Evolutionary conservation across 2,113 vertebrate species (phyloP).

Genomic region (Nesoenas mayeri): DNA sequence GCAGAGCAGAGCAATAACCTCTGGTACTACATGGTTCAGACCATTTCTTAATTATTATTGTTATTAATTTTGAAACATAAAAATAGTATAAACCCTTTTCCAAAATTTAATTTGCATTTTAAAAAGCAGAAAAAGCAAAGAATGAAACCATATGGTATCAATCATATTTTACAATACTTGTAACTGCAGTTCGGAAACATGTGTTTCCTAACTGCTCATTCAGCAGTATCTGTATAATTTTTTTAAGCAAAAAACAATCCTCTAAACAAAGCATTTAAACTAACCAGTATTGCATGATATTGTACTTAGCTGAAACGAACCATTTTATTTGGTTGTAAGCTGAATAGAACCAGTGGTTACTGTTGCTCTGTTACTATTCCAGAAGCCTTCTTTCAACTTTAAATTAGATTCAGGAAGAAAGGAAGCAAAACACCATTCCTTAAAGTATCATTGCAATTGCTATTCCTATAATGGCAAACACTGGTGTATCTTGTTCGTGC

Average conservation of each 20-base stretch:
- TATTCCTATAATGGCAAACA: conserved; percentile 3
- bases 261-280: conserved; percentile 70
- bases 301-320: conserved; percentile 54
- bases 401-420: conserved; percentile 43
- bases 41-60: conserved; percentile 47
- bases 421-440: conserved; percentile 22
- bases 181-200: conserved; percentile 70
- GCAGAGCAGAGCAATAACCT: conserved; percentile 41
- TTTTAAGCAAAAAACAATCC: conserved; percentile 57
- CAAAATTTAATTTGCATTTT: conserved; percentile 48
- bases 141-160: conserved; percentile 68
- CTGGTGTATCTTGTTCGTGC: not conserved
- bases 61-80: conserved; percentile 52
- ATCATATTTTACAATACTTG: conserved; percentile 74
- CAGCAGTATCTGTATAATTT: conserved; percentile 63
- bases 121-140: conserved; percentile 47
- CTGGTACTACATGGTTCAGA: conserved; percentile 59
- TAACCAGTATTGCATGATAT: conserved; percentile 51
- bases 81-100: conserved; percentile 16
- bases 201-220: conserved; percentile 61
- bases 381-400: conserved; percentile 45
- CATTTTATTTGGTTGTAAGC: conserved; percentile 33
- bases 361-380: conserved; percentile 31
- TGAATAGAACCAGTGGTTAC: conserved; percentile 20
- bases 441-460: conserved; percentile 16